Percentiles rank a stretch among this genome's conserved stretches.
Evolutionary conservation across 2,888 invertebrate species (phyloP).

Genomic region (Nezara viridula): DNA sequence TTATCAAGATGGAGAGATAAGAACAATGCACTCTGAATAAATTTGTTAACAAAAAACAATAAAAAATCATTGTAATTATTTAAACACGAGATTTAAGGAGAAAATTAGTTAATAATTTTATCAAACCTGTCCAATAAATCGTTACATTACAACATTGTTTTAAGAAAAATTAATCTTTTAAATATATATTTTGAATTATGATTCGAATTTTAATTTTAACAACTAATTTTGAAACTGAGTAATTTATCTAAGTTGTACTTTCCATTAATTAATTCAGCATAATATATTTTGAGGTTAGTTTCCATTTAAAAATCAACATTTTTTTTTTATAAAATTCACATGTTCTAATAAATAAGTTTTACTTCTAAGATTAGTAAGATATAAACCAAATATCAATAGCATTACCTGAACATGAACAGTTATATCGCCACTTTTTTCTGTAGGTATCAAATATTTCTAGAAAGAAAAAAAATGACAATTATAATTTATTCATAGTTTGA

Average conservation of each 20-base stretch:
- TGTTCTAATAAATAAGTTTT: background rate
- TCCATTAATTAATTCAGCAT: no score
- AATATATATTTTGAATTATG: background rate
- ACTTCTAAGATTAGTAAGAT: background rate
- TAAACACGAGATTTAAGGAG: background rate
- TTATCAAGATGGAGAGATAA: no score
- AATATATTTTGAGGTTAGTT: no score
- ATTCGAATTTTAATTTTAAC: no score
- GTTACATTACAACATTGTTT: background rate
- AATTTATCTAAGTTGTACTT: no score
- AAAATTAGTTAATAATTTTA: background rate
- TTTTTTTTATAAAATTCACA: background rate
- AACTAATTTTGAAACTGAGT: no score
- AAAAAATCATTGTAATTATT: background rate
- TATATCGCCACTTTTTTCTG: conserved; percentile 81
- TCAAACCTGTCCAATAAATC: background rate
- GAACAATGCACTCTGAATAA: no score
- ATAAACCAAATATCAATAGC: conserved; percentile 26
- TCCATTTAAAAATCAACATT: background rate
- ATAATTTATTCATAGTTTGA: background rate
- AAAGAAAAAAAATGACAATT: conserved; percentile 70
- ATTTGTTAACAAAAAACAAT: no score
- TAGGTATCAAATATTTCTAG: conserved; percentile 82
- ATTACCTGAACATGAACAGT: conserved; percentile 84
- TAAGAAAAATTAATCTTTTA: background rate